These are phyloP conservation scores for Gephyroberyx darwinii DNA, from an alignment of 2,797 vertebrate genomes.

Conservation along the genomic window DNA sequence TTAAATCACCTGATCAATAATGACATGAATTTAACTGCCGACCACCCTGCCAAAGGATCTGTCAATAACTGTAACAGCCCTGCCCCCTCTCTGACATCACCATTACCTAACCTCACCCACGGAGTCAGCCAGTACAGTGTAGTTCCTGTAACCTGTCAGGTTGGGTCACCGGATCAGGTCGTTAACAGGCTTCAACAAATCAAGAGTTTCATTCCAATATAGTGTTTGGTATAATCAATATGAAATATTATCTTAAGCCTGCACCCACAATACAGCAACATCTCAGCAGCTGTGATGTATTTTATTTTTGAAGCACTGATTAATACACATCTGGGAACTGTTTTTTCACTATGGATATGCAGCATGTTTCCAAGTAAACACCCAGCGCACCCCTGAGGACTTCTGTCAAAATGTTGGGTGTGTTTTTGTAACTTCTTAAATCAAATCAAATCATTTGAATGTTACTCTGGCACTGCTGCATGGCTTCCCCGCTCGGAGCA, in stretches of 20 bases:
- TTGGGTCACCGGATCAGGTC: neutral
- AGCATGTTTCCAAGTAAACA: conserved; percentile 15
- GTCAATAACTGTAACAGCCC: conserved; percentile 54
- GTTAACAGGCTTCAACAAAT: too few relatives aligned
- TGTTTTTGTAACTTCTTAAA: neutral
- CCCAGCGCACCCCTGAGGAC: conserved; percentile 14
- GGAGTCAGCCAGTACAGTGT: conserved; percentile 21
- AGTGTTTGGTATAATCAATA: too few relatives aligned
- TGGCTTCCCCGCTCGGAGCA: neutral
- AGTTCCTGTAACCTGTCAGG: conserved; percentile 14
- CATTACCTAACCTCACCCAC: conserved; percentile 43
- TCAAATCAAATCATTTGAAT: conserved; percentile 14
- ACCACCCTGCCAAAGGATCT: conserved; percentile 40
- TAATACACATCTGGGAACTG: too few relatives aligned
- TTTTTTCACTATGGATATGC: too few relatives aligned
- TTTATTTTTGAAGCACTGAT: too few relatives aligned
- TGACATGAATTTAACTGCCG: conserved; percentile 69
- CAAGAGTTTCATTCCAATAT: too few relatives aligned
- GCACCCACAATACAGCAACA: too few relatives aligned
- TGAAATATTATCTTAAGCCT: too few relatives aligned
- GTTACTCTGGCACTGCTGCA: neutral
- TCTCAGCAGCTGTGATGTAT: too few relatives aligned
- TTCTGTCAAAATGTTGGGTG: conserved; percentile 38
- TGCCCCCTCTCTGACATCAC: conserved; percentile 54
- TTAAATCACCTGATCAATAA: conserved; percentile 75